Conservation (phyloP, 2,888 invertebrate species). For the Mechanitis mazaeus region DNA sequence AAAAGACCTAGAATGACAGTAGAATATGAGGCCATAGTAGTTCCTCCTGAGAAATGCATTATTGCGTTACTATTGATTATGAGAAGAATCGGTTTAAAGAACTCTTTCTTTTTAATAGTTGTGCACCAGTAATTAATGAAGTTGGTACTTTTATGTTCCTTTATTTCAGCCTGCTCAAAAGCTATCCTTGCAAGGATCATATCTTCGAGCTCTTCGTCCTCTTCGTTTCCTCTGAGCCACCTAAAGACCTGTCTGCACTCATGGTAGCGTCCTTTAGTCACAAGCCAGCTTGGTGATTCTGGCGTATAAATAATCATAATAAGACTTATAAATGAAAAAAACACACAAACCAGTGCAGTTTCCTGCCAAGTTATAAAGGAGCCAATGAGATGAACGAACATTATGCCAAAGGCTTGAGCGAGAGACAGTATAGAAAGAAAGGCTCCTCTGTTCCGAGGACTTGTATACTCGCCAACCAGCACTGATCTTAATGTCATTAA, state of each 20-base stretch:
- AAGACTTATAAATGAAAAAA: conserved; percentile 64
- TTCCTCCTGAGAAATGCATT: conserved; percentile 80
- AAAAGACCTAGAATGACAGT: conserved; percentile 76
- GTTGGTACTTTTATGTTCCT: conserved; percentile 28
- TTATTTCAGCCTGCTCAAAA: conserved; percentile 35
- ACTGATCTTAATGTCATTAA: conserved; percentile 64
- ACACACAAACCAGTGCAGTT: conserved; percentile 66
- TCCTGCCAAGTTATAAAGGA: conserved; percentile 74
- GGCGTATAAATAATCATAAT: conserved; percentile 58
- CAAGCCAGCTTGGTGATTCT: conserved; percentile 81
- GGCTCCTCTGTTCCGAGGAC: conserved; percentile 77
- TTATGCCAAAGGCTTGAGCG: conserved; percentile 77
- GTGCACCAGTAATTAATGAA: conserved; percentile 22
- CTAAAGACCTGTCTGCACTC: conserved; percentile 74
- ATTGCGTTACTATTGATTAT: conserved; percentile 78
- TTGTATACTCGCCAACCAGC: conserved; percentile 74
- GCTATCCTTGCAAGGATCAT: conserved; percentile 48
- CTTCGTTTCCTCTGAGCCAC: conserved; percentile 74
- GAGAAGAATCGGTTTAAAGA: conserved; percentile 74
- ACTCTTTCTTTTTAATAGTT: conserved; percentile 59
- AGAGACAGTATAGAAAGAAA: conserved; percentile 77
- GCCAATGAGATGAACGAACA: conserved; percentile 78
- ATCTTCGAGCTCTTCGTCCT: conserved; percentile 55
- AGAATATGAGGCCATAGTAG: conserved; percentile 81
- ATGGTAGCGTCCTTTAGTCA: conserved; percentile 67